Percentiles rank a stretch among this genome's conserved stretches.
phyloP scores from a whole-genome alignment of 2,888 invertebrate species.

The Parnassius glacialis region DNA sequence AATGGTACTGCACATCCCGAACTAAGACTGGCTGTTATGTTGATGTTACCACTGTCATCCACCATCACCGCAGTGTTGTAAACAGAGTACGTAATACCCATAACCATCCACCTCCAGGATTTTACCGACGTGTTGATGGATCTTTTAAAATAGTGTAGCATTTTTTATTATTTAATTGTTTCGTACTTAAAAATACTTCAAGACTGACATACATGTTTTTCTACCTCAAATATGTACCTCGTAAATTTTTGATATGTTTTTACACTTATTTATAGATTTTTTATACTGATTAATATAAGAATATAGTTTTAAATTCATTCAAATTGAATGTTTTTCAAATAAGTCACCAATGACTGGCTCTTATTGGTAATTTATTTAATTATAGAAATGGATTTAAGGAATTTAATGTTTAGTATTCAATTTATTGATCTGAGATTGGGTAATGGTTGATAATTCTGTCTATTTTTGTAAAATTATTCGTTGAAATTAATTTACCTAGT shows the following conservation, averaged over 20 bases:
- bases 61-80: constrained; percentile 52
- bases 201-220: constrained; percentile 27
- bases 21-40: constrained; percentile 68
- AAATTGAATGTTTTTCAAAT: constrained; percentile 8
- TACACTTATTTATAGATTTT: constrained; percentile 12
- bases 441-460: too few species aligned
- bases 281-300: constrained; percentile 5
- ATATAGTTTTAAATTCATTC: background rate
- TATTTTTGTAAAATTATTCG: too few species aligned
- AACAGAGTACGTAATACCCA: constrained; percentile 61
- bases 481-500: too few species aligned
- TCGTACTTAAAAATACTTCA: constrained; percentile 18
- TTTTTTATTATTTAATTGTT: constrained; percentile 11
- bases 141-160: constrained; percentile 62
- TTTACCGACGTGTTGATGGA: constrained; percentile 62
- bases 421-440: too few species aligned
- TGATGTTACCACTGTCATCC: constrained; percentile 59
- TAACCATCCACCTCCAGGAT: constrained; percentile 65
- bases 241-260: constrained; percentile 18
- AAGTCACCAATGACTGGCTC: too few species aligned
- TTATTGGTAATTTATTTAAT: too few species aligned
- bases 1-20: constrained; percentile 70
- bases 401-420: too few species aligned
- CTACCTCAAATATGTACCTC: constrained; percentile 28
- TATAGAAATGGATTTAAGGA: too few species aligned